Percentiles rank a stretch among this genome's conserved stretches.
Evolutionary conservation across 2,888 invertebrate genomes (phyloP).

Genomic region (Teinopalpus imperialis): DNA sequence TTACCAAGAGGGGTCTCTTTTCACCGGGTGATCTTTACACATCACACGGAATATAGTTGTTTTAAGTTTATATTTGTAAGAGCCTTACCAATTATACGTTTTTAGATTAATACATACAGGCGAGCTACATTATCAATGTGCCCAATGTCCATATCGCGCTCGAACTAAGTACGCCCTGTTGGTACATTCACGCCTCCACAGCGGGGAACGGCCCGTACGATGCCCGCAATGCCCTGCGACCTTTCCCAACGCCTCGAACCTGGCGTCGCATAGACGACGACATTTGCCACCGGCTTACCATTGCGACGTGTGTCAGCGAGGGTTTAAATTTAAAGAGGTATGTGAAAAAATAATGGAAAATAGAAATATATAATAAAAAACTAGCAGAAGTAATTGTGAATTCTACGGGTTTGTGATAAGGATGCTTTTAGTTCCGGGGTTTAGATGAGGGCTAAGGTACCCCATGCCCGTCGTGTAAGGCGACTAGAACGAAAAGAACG

Average conservation of each 20-base stretch:
- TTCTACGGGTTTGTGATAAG: too few species aligned
- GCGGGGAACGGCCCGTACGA: slow-evolving; percentile 35
- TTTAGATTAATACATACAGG: slow-evolving; percentile 39
- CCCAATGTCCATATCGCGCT: slow-evolving; percentile 39
- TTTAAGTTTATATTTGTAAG: too few species aligned
- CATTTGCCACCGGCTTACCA: slow-evolving; percentile 41
- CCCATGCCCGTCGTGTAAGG: too few species aligned
- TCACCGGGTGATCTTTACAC: too few species aligned
- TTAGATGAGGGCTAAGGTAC: too few species aligned
- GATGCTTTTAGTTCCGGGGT: slow-evolving; percentile 36
- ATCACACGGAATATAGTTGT: too few species aligned
- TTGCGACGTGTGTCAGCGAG: slow-evolving; percentile 38
- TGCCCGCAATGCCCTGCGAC: slow-evolving; percentile 40
- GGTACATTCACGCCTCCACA: slow-evolving; percentile 45
- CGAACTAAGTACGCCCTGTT: slow-evolving; percentile 36
- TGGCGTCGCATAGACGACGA: slow-evolving; percentile 39
- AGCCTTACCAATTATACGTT: too few species aligned
- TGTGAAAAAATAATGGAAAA: too few species aligned
- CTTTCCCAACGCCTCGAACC: slow-evolving; percentile 39
- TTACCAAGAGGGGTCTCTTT: too few species aligned
- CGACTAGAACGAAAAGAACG: too few species aligned
- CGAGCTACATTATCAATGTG: slow-evolving; percentile 34
- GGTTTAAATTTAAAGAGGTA: slow-evolving; percentile 41
- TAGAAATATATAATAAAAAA: too few species aligned
- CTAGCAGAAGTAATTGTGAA: too few species aligned